Evolutionary conservation across 1,140 invertebrate genomes (phyloP), one percentile per base, ranked within the genome.

Genomic region (Pseudachorutes palmiensis): DNA sequence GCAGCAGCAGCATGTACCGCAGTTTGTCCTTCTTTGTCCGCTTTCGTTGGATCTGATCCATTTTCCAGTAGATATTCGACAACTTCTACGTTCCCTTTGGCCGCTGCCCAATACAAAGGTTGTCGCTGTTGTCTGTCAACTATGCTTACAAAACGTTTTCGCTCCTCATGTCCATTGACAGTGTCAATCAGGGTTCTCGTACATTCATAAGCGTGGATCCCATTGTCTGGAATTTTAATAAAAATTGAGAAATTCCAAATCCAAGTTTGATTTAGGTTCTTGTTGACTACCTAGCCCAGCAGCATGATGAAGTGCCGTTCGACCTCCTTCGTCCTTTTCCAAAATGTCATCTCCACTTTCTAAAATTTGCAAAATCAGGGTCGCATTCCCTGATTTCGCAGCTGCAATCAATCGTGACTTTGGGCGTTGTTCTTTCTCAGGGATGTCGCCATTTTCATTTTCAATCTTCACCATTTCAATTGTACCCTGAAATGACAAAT

Each of bases 281-380:
- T 58, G 5, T 29, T 24, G 55, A 22, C 28, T 22, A 61, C 59
- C 59, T 3, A 30, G 30, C 19, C 32, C 59, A 31, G 59, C 59
- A 9, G 61, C 61, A 28, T 32, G 31, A 48, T 63, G 61, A 9
- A 63, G 61, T 9, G 61, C 30, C 32, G 61, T 63, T 48, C 61
- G 32, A 12, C 61, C 61, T 3, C 32, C 32, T 41, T 45, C 31
- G 29, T 63, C 61, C 26, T 48, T 63, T 48, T 48, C 31, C 61
- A 30, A 60, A 29, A 24, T 9, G 30, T 32, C 30, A 30, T 30
- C 9, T 30, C 58, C 58, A 29, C 9, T 26, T 26, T 32, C 12
- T 24, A 60, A 22, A 9, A 32, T 9, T 16, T 60, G 3, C 9
- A 14, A 31, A 60, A 60, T 60, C 58, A 12, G 26, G 14, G 14